Evolutionary conservation across 2,113 vertebrate species (phyloP), one percentile per base, ranked within the genome.

Genomic region (Misgurnus mizolepis): DNA sequence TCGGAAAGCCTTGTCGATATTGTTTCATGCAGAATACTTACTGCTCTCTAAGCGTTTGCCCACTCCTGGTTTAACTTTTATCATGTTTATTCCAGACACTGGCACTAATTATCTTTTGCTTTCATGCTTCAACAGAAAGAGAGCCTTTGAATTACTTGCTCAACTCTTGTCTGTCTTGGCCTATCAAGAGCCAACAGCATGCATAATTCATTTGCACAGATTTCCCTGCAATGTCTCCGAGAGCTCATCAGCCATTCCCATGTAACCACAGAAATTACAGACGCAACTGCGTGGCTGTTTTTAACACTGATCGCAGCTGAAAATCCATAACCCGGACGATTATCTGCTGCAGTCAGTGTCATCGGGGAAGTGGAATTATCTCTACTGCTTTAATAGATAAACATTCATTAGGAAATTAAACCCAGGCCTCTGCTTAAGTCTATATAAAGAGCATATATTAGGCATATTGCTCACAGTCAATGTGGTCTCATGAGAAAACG

Each of bases 71-170:
- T 85, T 65, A 69, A 76, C 81, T 82, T 53, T 81, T 58, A 76
- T 76, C 78, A 78, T 34, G 18, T 85, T 82, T 77, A 75, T 67
- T 77, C 61, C 22, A 62, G 65, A 80, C 70, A 79, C 77, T 64
- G 80, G 66, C 70, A 67, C 61, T 80, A 85, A 85, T 84, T 81
- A 88, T 83, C 60, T 80, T 82, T 84, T 72, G 53, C 73, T 76
- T 86, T 82, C 81, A 79, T 73, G 70, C 65, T 68, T 83, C 85
- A 78, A 80, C 69, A 79, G 70, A 39, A 61, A 80, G 58, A 79
- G 61, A 79, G 66, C 60, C 55, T 81, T 85, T 79, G 67, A 82
- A 85, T 85, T 85, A 80, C 78, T 83, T 76, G 73, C 67, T 85
- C 80, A 77, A 79, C 61, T 84, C 75, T 80, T 73, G 75, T 85